phyloP scores from a whole-genome alignment of 1,140 invertebrate genomes.

The Drosophila eugracilis region DNA sequence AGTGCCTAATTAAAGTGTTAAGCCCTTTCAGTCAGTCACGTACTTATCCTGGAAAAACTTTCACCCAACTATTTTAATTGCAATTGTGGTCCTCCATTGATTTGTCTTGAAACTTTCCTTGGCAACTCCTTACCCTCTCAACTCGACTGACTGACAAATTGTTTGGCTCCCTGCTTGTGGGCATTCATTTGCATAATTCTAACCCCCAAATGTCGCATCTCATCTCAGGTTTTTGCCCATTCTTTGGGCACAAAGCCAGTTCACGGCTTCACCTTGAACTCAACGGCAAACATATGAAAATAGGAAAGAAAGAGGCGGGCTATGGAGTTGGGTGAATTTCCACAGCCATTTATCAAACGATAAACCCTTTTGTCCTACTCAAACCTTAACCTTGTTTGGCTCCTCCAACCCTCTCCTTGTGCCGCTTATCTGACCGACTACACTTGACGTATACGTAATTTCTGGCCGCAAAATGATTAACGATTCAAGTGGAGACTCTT shows the following conservation, averaged over 20 bases:
- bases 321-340: slow-evolving; percentile 34
- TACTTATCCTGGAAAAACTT: slow-evolving; percentile 39
- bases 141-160: slow-evolving; percentile 65
- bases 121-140: slow-evolving; percentile 5
- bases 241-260: slow-evolving; percentile 21
- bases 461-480: slow-evolving; percentile 65
- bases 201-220: slow-evolving; percentile 29
- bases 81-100: slow-evolving; percentile 56
- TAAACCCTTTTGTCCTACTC: slow-evolving; percentile 58
- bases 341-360: slow-evolving; percentile 66
- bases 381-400: slow-evolving; percentile 58
- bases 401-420: slow-evolving; percentile 7
- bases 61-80: slow-evolving; percentile 70
- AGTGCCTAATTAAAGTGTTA: slow-evolving; percentile 46
- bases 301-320: not conserved
- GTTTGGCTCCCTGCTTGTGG: slow-evolving; percentile 32
- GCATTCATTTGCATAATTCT: slow-evolving; percentile 70
- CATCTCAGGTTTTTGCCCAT: slow-evolving; percentile 1
- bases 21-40: slow-evolving; percentile 63
- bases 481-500: slow-evolving; percentile 46
- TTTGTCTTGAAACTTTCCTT: slow-evolving; percentile 67
- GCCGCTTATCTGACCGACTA: slow-evolving; percentile 69
- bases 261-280: slow-evolving; percentile 68
- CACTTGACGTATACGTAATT: slow-evolving; percentile 79
- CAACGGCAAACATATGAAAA: slow-evolving; percentile 33